These are phyloP conservation scores for Drosophila robusta DNA, from an alignment of 2,888 invertebrate genomes.

Conservation along the genomic window DNA sequence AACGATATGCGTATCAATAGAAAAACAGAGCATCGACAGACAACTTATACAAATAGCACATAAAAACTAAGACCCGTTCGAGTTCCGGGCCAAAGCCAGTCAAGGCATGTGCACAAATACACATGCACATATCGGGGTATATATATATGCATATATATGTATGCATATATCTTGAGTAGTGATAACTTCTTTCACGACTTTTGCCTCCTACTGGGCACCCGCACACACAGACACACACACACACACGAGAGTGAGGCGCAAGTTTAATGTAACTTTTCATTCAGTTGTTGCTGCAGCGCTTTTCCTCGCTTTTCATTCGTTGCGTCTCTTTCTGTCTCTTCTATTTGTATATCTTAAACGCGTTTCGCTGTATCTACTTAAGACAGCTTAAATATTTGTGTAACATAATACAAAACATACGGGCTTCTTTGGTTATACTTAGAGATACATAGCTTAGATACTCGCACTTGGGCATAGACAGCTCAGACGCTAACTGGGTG, in stretches of 20 bases:
- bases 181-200: conserved; percentile 78
- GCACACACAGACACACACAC: conserved; percentile 32
- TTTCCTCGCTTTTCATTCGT: conserved; percentile 49
- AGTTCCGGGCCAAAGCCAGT: conserved; percentile 31
- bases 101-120: conserved; percentile 20
- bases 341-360: conserved; percentile 79
- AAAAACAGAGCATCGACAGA: conserved; percentile 58
- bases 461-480: conserved; percentile 26
- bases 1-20: conserved; percentile 80
- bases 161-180: conserved; percentile 64
- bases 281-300: conserved; percentile 48
- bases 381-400: conserved; percentile 79
- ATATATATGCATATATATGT: background rate
- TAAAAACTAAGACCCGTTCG: conserved; percentile 49
- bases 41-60: conserved; percentile 77
- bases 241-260: conserved; percentile 24
- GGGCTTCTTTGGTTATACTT: conserved; percentile 80
- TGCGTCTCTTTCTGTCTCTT: conserved; percentile 5
- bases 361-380: conserved; percentile 81
- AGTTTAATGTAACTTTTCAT: conserved; percentile 72
- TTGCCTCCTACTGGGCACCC: conserved; percentile 68
- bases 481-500: background rate
- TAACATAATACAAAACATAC: conserved; percentile 81
- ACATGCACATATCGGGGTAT: background rate
- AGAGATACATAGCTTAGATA: conserved; percentile 77